Conservation (phyloP, 1,140 invertebrate species). For the Panagrolaimus sp. region DNA sequence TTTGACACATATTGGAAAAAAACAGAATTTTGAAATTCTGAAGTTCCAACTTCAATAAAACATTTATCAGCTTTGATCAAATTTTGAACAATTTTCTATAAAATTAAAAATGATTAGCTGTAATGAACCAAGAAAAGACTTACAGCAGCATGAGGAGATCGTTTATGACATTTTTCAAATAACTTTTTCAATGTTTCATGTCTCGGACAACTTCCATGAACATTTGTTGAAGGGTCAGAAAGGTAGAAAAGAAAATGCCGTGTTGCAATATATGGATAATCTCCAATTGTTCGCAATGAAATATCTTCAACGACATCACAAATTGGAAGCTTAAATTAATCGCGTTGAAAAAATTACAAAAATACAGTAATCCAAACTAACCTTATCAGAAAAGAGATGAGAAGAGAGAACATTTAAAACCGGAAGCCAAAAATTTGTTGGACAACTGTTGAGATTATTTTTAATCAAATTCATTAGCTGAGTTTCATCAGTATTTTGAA, state of each 20-base stretch:
- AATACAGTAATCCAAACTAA: too few species aligned
- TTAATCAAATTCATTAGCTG: constrained; percentile 8
- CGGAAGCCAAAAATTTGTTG: neutral
- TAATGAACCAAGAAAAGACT: too few species aligned
- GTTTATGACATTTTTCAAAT: too few species aligned
- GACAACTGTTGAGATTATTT: neutral
- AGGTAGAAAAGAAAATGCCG: neutral
- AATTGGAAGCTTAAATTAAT: neutral
- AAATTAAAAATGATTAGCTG: too few species aligned
- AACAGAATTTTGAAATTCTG: neutral
- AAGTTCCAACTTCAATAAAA: neutral
- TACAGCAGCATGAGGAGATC: too few species aligned
- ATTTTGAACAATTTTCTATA: too few species aligned
- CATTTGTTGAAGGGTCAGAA: neutral
- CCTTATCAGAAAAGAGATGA: neutral
- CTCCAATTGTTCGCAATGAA: neutral
- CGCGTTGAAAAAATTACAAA: too few species aligned
- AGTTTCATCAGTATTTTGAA: constrained; percentile 18
- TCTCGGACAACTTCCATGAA: neutral
- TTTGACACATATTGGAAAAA: neutral
- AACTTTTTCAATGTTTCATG: neutral
- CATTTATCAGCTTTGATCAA: too few species aligned
- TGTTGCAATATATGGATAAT: neutral
- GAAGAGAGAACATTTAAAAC: neutral
- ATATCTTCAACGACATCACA: neutral